Evolutionary conservation across 2,888 invertebrate species (phyloP), one percentile per base, ranked within the genome.

Genomic region (Meloe dianella): DNA sequence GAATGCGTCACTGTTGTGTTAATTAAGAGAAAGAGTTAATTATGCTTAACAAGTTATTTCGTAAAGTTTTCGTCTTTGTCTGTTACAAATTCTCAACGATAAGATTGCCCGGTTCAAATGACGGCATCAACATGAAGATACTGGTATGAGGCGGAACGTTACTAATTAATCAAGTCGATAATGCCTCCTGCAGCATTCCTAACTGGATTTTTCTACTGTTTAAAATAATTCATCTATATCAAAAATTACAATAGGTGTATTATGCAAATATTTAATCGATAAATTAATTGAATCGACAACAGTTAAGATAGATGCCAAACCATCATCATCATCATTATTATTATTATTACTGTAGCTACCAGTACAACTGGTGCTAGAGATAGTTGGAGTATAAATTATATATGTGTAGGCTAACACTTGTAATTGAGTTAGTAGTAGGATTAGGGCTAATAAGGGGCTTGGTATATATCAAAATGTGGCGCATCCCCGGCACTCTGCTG

Each of bases 1-100:
- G 78, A 79, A 81, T 79, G 80, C 81, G 80, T 80, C 81, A 79
- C 79, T 80, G 79, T 81, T 81, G 79, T 81, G 81, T 81, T 82
- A 82, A 82, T 82, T 82, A 82, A 82, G 81, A 80, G 81, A 81
- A 81, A 80, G 82, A 80, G 80, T 81, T 82, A 82, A 82, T 82
- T 82, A 81, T 80, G 82, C 81, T 79, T 81, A 81, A 81, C 82
- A 82, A 82, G 81, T 81, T 81, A 81, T 81, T 80, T 78, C 75
- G 78, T 74, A 74, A 77, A 80, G 78, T 79, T 81, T 79, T 77
- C 77, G 73, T 77, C 77, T 77, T 77, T 70, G 63, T 68, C 65
- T 68, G 47, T 22, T 9, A 14, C 38, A 5, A 60, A 38, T 32
- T 12, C 60, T 38, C 14, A 14, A n/a, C 27, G 47, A 35, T 20